Conservation (phyloP, 2,888 invertebrate species). For the Entomobrya proxima region DNA sequence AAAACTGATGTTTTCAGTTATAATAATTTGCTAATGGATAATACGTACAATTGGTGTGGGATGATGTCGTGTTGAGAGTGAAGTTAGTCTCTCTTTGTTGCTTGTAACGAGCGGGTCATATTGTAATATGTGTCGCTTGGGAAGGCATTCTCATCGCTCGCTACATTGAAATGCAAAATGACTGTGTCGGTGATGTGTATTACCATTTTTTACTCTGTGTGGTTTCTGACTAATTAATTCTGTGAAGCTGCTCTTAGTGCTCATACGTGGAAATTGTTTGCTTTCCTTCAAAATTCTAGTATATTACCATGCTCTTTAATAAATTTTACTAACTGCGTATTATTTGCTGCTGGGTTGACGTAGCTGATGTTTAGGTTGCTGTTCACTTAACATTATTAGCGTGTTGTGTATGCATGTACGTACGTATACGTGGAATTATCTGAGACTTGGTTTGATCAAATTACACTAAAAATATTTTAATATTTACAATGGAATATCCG, state of each 20-base stretch:
- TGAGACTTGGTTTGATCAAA: too few species aligned
- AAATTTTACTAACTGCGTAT: background rate
- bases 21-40: slow-evolving; percentile 41
- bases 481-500: slow-evolving; percentile 15
- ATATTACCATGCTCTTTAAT: background rate
- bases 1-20: background rate
- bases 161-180: background rate
- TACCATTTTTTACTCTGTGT: slow-evolving; percentile 13
- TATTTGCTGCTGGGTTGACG: background rate
- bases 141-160: background rate
- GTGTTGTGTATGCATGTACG: too few species aligned
- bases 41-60: background rate
- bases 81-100: slow-evolving; percentile 46
- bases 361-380: background rate
- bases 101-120: slow-evolving; percentile 32
- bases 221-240: slow-evolving; percentile 46
- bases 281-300: too few species aligned
- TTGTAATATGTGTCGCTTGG: background rate
- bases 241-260: background rate
- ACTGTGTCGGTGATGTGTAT: background rate
- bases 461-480: background rate
- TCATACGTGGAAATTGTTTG: too few species aligned
- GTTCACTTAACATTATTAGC: background rate
- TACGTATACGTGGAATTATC: too few species aligned
- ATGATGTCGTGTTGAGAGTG: slow-evolving; percentile 24